Conservation (phyloP, 2,888 invertebrate genomes). For the Cataglyphis altisquamis region DNA sequence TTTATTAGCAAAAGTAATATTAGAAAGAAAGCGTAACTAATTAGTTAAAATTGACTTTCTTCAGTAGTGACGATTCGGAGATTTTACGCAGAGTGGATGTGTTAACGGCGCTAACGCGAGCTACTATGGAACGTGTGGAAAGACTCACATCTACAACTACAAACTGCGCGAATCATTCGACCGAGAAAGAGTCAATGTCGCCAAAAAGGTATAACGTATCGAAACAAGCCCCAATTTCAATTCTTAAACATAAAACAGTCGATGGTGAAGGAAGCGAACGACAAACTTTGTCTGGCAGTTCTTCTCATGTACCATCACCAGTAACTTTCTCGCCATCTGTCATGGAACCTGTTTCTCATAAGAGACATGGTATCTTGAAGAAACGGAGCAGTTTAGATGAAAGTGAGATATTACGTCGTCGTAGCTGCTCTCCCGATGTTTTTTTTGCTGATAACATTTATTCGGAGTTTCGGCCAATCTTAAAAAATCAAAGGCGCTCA, state of each 20-base stretch:
- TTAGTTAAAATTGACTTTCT: conserved; percentile 38
- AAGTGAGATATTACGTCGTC: conserved; percentile 90
- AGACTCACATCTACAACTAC: conserved; percentile 86
- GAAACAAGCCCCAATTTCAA: conserved; percentile 87
- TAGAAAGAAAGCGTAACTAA: conserved; percentile 1
- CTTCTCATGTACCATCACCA: conserved; percentile 88
- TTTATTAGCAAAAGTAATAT: conserved; percentile 1
- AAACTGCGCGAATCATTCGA: conserved; percentile 59
- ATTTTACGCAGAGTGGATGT: conserved; percentile 89
- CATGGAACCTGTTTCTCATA: conserved; percentile 89
- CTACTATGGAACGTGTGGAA: conserved; percentile 90
- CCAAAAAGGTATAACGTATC: conserved; percentile 77
- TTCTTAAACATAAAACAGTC: conserved; percentile 87
- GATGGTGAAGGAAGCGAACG: conserved; percentile 84
- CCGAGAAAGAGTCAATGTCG: conserved; percentile 67
- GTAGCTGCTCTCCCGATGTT: conserved; percentile 91
- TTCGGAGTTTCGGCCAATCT: conserved; percentile 89
- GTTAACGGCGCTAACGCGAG: conserved; percentile 89
- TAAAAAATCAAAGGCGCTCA: conserved; percentile 90
- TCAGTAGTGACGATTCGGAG: conserved; percentile 78
- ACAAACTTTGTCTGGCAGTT: conserved; percentile 75
- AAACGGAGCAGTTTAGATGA: conserved; percentile 94
- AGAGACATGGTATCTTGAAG: conserved; percentile 93
- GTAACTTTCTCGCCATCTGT: conserved; percentile 94
- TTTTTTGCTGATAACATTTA: conserved; percentile 88